Conservation (phyloP, 1,140 invertebrate genomes). For the Scaptodrosophila lebanonensis region DNA sequence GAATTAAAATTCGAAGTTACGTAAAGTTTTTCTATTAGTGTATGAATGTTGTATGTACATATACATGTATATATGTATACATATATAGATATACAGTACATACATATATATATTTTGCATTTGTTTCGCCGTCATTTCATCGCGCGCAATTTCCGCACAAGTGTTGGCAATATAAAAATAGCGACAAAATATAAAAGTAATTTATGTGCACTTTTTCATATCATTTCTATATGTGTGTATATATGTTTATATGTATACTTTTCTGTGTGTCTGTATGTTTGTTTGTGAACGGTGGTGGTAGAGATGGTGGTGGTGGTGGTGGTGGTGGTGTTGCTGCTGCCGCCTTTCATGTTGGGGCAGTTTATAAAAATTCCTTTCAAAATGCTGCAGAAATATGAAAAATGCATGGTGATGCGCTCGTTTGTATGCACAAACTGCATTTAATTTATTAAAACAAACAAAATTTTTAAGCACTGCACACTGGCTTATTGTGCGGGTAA, state of each 20-base stretch:
- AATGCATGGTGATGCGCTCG: slow-evolving; percentile 64
- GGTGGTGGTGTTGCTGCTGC: no score
- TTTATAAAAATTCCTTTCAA: slow-evolving; percentile 14
- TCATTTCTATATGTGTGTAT: slow-evolving; percentile 53
- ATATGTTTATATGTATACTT: background rate
- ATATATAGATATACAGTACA: background rate
- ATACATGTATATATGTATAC: no score
- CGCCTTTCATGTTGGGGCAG: background rate
- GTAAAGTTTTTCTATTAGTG: no score
- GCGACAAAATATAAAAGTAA: slow-evolving; percentile 75
- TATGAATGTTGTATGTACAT: no score
- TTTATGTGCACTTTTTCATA: slow-evolving; percentile 71
- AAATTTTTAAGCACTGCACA: slow-evolving; percentile 25
- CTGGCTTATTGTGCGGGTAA: no score
- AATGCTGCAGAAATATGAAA: slow-evolving; percentile 46
- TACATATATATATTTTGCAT: background rate
- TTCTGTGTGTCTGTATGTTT: slow-evolving; percentile 13
- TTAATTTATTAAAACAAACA: slow-evolving; percentile 69
- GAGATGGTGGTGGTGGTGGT: no score
- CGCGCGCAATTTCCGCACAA: slow-evolving; percentile 73
- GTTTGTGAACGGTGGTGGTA: slow-evolving; percentile 21
- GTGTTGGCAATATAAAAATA: slow-evolving; percentile 75
- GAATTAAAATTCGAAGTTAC: no score
- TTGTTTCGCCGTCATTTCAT: slow-evolving; percentile 49
- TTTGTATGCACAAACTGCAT: slow-evolving; percentile 69